Percentiles rank a stretch among this genome's conserved stretches.
These are phyloP conservation scores for Pteruthius melanotis DNA, from an alignment of 2,113 vertebrate genomes.

Conservation along the genomic window DNA sequence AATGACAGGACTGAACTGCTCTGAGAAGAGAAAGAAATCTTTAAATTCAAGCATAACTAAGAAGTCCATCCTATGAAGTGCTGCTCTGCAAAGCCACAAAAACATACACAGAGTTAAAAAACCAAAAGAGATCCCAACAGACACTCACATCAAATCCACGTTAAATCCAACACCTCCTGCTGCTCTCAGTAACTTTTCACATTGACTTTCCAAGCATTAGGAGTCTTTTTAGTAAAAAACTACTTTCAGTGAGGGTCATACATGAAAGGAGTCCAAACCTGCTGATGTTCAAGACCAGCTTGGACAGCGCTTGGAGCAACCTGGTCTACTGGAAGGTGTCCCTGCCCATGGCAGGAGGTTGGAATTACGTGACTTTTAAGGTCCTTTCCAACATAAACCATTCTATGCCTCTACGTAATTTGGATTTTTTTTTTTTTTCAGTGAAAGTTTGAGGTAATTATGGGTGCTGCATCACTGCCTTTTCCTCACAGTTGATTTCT, in stretches of 20 bases:
- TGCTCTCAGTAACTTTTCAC: background rate
- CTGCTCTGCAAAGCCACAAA: background rate
- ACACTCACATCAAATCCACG: background rate
- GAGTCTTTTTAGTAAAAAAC: background rate
- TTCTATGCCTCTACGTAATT: background rate
- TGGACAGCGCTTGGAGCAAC: background rate
- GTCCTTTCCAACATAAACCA: background rate
- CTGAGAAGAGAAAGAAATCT: background rate
- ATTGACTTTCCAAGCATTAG: background rate
- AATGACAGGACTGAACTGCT: background rate
- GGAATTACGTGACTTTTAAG: background rate
- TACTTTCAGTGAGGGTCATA: background rate
- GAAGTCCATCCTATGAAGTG: rapidly evolving
- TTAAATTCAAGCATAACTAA: background rate
- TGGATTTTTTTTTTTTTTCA: background rate
- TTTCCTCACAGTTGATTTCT: background rate
- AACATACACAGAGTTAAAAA: background rate
- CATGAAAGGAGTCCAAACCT: background rate
- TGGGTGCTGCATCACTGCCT: background rate
- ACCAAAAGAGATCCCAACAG: background rate
- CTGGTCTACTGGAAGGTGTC: background rate
- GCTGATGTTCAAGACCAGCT: background rate
- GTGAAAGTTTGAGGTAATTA: background rate
- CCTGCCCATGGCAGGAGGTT: background rate
- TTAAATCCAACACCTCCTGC: background rate